Conservation (phyloP, 53 echinoderm and acorn worm species). For the Echinometra lucunter region DNA sequence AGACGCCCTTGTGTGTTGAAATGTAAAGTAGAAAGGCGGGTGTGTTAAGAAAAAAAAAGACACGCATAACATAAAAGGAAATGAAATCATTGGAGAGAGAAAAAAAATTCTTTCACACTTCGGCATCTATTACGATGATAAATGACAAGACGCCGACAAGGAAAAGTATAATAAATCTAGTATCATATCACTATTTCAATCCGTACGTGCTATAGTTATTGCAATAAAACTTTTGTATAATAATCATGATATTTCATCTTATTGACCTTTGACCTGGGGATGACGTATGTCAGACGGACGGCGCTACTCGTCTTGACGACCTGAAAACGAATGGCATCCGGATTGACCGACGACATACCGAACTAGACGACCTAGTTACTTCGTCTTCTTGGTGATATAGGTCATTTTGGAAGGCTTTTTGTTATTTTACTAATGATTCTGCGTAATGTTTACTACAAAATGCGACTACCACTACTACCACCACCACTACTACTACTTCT, state of each 20-base stretch:
- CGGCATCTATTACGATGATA: neutral
- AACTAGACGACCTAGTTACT: neutral
- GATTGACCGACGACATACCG: neutral
- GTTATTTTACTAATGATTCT: no score
- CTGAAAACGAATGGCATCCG: conserved; percentile 14
- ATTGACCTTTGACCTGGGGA: neutral
- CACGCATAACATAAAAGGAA: neutral
- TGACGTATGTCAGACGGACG: neutral
- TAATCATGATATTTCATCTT: neutral
- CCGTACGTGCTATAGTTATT: neutral
- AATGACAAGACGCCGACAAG: neutral
- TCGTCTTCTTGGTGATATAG: neutral
- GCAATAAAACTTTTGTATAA: neutral
- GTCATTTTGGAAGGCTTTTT: neutral
- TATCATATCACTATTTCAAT: neutral
- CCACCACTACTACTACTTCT: no score
- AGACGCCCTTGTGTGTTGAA: no score
- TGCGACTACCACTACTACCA: no score
- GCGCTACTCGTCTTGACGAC: neutral
- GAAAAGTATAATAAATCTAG: neutral
- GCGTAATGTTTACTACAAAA: no score
- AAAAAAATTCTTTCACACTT: neutral
- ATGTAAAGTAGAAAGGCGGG: neutral
- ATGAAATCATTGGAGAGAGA: neutral
- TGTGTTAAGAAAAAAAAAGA: neutral